Percentiles rank a stretch among this genome's conserved stretches.
Evolutionary conservation across 1,140 invertebrate species (phyloP).

Genomic region (Potamilus streckersoni): DNA sequence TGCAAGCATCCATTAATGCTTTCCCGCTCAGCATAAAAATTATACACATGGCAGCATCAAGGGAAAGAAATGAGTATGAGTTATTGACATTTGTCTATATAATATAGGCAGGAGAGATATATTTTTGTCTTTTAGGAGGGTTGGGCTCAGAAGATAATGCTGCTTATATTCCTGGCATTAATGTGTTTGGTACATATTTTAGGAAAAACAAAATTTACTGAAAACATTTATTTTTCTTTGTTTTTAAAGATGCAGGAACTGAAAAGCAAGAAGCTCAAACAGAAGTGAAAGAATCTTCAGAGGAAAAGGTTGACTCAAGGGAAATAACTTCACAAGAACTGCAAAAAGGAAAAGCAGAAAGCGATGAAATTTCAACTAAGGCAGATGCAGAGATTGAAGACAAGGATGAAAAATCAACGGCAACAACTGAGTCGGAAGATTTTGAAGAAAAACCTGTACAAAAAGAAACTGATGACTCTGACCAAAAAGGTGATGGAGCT

Average conservation of each 20-base stretch:
- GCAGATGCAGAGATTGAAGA: not conserved
- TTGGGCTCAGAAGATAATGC: too few species aligned
- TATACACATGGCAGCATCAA: too few species aligned
- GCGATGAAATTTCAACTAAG: not conserved
- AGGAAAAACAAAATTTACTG: too few species aligned
- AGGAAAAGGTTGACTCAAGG: not conserved
- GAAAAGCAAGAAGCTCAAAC: constrained; percentile 7
- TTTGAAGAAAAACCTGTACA: constrained; percentile 4
- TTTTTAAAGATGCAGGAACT: constrained; percentile 14
- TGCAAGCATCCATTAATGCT: too few species aligned
- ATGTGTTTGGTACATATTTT: too few species aligned
- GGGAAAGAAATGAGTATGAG: too few species aligned
- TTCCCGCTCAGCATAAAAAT: too few species aligned
- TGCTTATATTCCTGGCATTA: too few species aligned
- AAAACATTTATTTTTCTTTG: too few species aligned
- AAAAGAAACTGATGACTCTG: constrained; percentile 5
- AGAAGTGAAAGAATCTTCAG: constrained; percentile 6
- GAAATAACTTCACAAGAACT: not conserved
- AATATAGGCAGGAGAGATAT: too few species aligned
- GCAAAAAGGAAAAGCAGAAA: not conserved
- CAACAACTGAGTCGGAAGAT: constrained; percentile 1
- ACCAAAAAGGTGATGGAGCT: not conserved
- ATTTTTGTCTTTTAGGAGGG: too few species aligned
- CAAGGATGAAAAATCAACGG: constrained; percentile 6
- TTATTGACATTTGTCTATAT: too few species aligned